These are phyloP conservation scores for Digitonthophagus gazella DNA, from an alignment of 2,888 invertebrate species.

Conservation along the genomic window DNA sequence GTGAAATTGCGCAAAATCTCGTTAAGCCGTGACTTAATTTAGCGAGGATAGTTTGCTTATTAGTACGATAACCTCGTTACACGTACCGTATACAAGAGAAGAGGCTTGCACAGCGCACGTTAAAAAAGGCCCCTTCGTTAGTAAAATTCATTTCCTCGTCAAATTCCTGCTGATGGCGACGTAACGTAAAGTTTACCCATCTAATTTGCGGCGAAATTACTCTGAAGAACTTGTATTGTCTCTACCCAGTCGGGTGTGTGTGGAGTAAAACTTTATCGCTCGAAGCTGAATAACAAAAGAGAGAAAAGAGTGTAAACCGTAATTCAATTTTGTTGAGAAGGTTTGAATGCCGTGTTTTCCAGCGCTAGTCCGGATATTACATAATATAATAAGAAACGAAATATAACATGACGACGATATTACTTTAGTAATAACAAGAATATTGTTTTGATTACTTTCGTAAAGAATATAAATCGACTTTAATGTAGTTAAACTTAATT, in stretches of 20 bases:
- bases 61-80: neutral
- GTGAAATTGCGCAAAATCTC: neutral
- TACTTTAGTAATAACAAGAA: no score
- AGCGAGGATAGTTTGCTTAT: neutral
- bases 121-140: conserved; percentile 27
- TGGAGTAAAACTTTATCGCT: conserved; percentile 21
- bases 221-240: conserved; percentile 22
- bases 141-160: conserved; percentile 30
- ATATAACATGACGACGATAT: no score
- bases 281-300: neutral
- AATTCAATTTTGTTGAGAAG: neutral
- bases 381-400: neutral
- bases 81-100: neutral
- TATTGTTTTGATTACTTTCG: no score
- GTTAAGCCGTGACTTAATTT: neutral
- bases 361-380: neutral
- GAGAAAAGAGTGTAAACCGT: neutral
- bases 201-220: conserved; percentile 33
- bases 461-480: neutral
- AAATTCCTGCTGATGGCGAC: conserved; percentile 29
- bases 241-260: conserved; percentile 15
- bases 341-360: neutral
- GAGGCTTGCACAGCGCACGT: neutral
- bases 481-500: neutral
- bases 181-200: conserved; percentile 33